These are phyloP conservation scores for Molothrus aeneus DNA, from an alignment of 2,797 vertebrate species.

Conservation along the genomic window DNA sequence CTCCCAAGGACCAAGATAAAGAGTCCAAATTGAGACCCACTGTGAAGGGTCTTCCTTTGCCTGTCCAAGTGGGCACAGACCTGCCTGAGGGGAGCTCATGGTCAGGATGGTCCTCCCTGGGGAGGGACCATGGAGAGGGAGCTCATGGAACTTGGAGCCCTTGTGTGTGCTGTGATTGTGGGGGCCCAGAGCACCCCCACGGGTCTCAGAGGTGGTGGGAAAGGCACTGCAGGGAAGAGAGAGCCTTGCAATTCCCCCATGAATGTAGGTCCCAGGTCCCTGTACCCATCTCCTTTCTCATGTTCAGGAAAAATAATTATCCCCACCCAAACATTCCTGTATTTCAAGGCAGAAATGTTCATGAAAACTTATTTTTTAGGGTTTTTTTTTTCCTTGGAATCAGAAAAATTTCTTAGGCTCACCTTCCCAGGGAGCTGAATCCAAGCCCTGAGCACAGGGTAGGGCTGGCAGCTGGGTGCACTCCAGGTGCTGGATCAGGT, in stretches of 20 bases:
- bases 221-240: neutral
- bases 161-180: neutral
- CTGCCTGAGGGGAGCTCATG: neutral
- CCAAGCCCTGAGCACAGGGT: neutral
- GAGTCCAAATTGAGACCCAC: rapidly evolving
- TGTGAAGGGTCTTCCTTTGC: neutral
- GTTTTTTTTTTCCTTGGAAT: neutral
- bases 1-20: neutral
- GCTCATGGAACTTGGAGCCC: neutral
- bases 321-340: neutral
- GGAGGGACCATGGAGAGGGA: neutral
- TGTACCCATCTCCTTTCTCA: neutral
- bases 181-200: neutral
- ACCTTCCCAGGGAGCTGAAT: neutral
- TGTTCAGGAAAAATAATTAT: neutral
- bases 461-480: neutral
- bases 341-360: neutral
- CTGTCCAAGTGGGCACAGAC: neutral
- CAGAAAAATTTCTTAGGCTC: neutral
- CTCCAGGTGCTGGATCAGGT: neutral
- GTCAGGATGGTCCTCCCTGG: too few relatives aligned
- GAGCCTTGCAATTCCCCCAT: rapidly evolving
- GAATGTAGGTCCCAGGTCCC: neutral
- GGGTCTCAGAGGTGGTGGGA: neutral
- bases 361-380: neutral